Percentiles rank a stretch among this genome's conserved stretches.
These are phyloP conservation scores for Rhinella marina DNA, from an alignment of 2,797 vertebrate genomes.

Conservation along the genomic window DNA sequence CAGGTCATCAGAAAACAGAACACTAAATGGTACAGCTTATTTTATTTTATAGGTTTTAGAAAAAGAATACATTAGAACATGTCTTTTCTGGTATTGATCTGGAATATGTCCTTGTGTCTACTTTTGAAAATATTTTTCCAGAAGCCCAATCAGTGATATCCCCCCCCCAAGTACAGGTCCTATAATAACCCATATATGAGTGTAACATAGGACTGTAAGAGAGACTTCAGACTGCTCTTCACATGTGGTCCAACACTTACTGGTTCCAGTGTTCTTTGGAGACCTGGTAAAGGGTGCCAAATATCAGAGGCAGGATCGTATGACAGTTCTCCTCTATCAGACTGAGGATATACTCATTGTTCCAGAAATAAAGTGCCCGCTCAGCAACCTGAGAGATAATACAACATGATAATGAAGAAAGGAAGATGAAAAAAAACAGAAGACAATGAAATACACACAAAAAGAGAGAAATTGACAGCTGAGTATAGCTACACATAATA, in stretches of 20 bases:
- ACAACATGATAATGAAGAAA: background rate
- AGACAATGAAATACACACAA: background rate
- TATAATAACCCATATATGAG: background rate
- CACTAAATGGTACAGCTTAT: no score
- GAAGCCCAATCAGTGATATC: background rate
- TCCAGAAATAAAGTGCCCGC: conserved; percentile 96
- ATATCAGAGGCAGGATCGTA: conserved; percentile 91
- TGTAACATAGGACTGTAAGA: background rate
- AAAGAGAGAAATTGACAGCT: no score
- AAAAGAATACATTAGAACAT: no score
- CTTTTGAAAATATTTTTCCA: background rate
- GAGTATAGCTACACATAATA: no score
- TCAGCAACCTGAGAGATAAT: conserved; percentile 83
- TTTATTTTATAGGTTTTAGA: no score
- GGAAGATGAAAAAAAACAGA: background rate
- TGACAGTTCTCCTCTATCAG: conserved; percentile 95
- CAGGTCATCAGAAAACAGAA: background rate
- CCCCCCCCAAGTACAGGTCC: background rate
- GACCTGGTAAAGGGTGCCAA: conserved; percentile 90
- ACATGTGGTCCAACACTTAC: conserved; percentile 75
- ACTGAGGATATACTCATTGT: conserved; percentile 94
- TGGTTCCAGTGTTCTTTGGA: conserved; percentile 97
- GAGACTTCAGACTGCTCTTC: background rate
- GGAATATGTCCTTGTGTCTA: no score
- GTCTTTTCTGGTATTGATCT: no score